phyloP scores from a whole-genome alignment of 30 jellyfish, hydroid and myxozoan species.

The Haliclystus octoradiatus region DNA sequence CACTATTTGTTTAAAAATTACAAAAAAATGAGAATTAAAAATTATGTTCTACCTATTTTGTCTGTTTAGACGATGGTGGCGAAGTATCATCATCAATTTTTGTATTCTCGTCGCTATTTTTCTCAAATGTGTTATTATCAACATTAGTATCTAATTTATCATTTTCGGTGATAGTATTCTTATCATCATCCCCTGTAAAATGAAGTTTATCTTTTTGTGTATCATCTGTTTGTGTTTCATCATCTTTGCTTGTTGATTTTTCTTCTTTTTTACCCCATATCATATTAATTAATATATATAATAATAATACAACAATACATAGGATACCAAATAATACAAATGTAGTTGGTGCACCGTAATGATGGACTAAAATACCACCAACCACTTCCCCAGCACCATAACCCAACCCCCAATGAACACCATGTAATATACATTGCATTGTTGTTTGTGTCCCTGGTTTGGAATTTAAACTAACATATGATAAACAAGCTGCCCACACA shows the following conservation, averaged over 20 bases:
- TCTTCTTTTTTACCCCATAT: conserved; percentile 87
- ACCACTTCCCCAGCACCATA: conserved; percentile 99
- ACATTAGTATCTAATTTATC: no score
- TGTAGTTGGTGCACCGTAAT: conserved; percentile 97
- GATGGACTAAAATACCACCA: conserved; percentile 98
- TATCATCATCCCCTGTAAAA: background rate
- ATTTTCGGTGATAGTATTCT: no score
- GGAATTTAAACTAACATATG: conserved; percentile 89
- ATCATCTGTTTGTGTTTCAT: conserved; percentile 84
- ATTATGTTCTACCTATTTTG: no score
- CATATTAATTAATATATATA: conserved; percentile 73
- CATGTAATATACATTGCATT: conserved; percentile 98
- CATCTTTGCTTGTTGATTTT: conserved; percentile 59
- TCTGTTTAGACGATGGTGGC: no score
- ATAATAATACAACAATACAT: conserved; percentile 84
- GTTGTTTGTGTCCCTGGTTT: conserved; percentile 97
- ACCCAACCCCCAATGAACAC: conserved; percentile 99
- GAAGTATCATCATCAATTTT: no score
- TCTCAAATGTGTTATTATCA: no score
- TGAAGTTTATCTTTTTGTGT: background rate
- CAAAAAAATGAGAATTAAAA: no score
- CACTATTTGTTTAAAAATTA: no score
- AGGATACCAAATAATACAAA: conserved; percentile 87
- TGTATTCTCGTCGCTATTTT: no score
- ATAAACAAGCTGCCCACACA: conserved; percentile 98